Conservation (phyloP, 2,113 vertebrate species). For the Syngnathus floridae region DNA sequence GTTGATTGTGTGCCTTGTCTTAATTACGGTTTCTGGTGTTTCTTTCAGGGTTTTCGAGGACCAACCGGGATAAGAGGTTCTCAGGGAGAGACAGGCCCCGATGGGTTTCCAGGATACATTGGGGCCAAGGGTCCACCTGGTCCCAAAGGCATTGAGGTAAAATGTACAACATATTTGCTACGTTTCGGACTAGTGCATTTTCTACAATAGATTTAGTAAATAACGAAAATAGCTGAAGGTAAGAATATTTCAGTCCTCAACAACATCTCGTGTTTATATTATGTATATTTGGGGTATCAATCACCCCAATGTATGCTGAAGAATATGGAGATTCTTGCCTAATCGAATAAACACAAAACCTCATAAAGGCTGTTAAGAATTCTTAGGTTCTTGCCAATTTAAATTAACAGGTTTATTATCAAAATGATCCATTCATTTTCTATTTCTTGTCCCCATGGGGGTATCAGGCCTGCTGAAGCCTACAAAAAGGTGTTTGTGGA, state of each 20-base stretch:
- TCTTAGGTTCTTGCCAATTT: neutral
- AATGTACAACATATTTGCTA: neutral
- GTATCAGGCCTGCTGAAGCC: too few species aligned
- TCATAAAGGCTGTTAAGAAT: too few species aligned
- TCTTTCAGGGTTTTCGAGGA: constrained; percentile 72
- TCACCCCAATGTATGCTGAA: neutral
- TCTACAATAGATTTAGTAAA: neutral
- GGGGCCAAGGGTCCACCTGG: constrained; percentile 71
- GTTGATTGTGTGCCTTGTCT: neutral
- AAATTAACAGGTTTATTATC: neutral
- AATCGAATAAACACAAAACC: neutral
- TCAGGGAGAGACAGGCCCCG: constrained; percentile 71
- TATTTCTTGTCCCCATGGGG: too few species aligned
- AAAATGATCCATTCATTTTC: too few species aligned
- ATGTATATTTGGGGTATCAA: neutral
- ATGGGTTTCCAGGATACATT: constrained; percentile 72
- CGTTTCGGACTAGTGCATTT: neutral
- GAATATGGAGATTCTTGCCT: neutral
- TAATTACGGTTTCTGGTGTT: constrained; percentile 6
- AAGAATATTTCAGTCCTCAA: neutral
- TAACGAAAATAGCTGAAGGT: neutral
- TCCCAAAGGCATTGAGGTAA: constrained; percentile 67
- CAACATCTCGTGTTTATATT: neutral
- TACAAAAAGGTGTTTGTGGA: too few species aligned
- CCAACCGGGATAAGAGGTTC: constrained; percentile 65